Base-by-base conservation (phyloP, 1,140 invertebrate species). In the Zaprionus taronus region DNA sequence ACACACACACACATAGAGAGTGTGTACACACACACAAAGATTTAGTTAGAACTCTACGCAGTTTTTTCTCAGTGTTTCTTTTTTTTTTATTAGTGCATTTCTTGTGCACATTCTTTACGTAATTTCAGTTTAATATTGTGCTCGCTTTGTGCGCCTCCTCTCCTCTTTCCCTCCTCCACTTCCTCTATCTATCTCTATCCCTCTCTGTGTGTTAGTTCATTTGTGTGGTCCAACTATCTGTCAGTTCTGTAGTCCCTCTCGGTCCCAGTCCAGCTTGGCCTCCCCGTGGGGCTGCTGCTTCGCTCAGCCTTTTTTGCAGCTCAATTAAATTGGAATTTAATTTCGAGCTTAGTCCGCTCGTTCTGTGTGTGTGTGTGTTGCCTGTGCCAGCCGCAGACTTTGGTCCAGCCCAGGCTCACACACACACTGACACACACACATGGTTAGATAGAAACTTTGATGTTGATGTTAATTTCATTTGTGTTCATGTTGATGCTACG, bases 301-400 rank as follows among this genome's bases (percentile, higher is more conserved):
- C 63, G 24, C 66, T 26, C 26, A 53, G 31, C 66, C 36, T 62
- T 79, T 89, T 89, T 90, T 90, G 85, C 79, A 90, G 85, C 85
- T 90, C 85, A 90, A 90, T 90, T 90, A 90, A 90, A 90, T 90
- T 90, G 85, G 85, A 90, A 90, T 90, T 90, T 90, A 90, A 90
- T 90, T 90, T 90, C 65, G 81, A 72, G 79, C 82, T 90, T 85
- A 90, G 81, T 71, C 74, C 70, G 53, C 41, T 47, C 41, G n/a
- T 47, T 17, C n/a, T n/a, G n/a, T n/a, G 31, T 3, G 3, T 34
- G 9, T 34, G 31, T 34, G 31, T 34, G 41, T n/a, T 64, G 72
- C 38, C 17, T 31, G 49, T 38, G 55, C 64, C 38, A 26, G 67
- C 41, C 67, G 28, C 77, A 76, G 38, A 53, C 67, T 56, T 71